Percentiles rank a stretch among this genome's conserved stretches.
These are phyloP conservation scores for Berghia stephanieae DNA, from an alignment of 1,140 invertebrate species.

Conservation along the genomic window DNA sequence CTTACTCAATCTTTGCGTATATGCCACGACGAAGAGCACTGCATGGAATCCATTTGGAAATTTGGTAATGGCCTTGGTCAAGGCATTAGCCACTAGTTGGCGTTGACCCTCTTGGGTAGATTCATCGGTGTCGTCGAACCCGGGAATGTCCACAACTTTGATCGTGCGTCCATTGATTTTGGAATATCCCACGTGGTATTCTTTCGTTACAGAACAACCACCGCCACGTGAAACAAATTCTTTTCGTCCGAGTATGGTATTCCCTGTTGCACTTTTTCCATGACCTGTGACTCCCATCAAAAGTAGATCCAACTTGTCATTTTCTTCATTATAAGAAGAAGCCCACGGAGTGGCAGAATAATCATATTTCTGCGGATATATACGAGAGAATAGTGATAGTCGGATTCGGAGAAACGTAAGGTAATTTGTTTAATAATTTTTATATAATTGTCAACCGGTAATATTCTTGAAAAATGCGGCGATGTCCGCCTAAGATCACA, in stretches of 20 bases:
- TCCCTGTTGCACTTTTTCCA: constrained; percentile 44
- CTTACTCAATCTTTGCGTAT: too few species aligned
- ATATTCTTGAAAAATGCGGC: too few species aligned
- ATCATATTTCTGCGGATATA: too few species aligned
- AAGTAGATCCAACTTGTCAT: too few species aligned
- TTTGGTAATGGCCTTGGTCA: constrained; percentile 26
- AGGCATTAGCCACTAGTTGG: constrained; percentile 11
- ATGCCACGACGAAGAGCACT: too few species aligned
- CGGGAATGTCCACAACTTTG: constrained; percentile 31
- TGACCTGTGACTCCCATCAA: constrained; percentile 40
- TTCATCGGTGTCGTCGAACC: constrained; percentile 2
- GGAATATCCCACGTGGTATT: not conserved
- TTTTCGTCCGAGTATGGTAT: constrained; percentile 36
- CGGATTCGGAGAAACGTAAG: too few species aligned
- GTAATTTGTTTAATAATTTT: too few species aligned
- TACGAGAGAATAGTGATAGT: too few species aligned
- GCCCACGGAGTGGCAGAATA: too few species aligned
- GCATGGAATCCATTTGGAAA: constrained; percentile 28
- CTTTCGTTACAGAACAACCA: constrained; percentile 14
- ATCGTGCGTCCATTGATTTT: constrained; percentile 10
- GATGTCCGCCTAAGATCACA: too few species aligned
- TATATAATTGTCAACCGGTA: too few species aligned
- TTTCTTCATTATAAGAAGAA: too few species aligned
- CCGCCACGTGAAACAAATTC: constrained; percentile 19
- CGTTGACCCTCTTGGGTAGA: constrained; percentile 15